Evolutionary conservation across 2,797 vertebrate genomes (phyloP), one percentile per base, ranked within the genome.

Genomic region (Trachurus trachurus): DNA sequence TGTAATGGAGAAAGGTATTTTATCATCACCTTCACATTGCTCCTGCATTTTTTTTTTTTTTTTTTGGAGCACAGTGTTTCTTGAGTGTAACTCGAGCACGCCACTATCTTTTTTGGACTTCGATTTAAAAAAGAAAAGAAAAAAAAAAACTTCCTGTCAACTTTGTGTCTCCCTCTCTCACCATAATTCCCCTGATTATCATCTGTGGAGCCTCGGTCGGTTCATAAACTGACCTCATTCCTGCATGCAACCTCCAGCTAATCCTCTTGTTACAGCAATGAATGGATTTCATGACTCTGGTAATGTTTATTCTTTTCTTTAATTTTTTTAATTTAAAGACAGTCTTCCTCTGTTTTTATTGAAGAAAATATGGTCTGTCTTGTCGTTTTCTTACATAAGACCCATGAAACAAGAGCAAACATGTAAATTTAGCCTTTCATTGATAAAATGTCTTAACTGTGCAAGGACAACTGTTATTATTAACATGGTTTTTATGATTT

Each of bases 231-330:
- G 67, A 87, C 79, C 78, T 74, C 70, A 57, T 89, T 85, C 52
- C 57, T 47, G 54, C 81, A 40, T 86, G 72, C 74, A 84, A 79
- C 83, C 85, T 69, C 45, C 1, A 2, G 58, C 69, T 87, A 88
- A 89, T 89, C 85, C 88, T 74, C 68, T 76, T 76, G 71, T 83
- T 78, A 62, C 53, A 71, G 62, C 65, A 34, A 69, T 44, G 68
- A 66, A 71, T 68, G 71, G 71, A 57, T 87, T 69, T 71, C 22
- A 52, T 37, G 66, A 75, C 34, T 45, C 53, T 42, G 6, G 12
- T 34, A 2, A 9, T 29, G 1, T 31, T 9, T 64, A 22, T 37
- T 59, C 5, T 34, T 34, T 34, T 34, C 5, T 31, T 9, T 64
- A 22, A 22, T 59, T 34, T 34, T 34, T 34, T 34, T 34, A 34